These are phyloP conservation scores for Drosophila emarginata DNA, from an alignment of 2,888 invertebrate genomes.

Conservation along the genomic window DNA sequence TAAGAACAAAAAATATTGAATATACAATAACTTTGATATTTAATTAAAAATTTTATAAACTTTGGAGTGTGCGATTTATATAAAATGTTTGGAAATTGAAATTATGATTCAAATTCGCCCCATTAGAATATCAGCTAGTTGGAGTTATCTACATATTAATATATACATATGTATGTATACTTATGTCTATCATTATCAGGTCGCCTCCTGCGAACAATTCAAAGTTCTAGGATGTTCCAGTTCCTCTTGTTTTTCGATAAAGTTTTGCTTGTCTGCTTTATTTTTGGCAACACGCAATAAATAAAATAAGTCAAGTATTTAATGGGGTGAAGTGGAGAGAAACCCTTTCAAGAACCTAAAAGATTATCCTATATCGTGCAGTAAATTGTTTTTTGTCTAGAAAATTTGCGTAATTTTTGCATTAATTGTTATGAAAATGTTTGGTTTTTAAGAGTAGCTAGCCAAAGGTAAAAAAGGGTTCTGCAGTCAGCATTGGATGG, in stretches of 20 bases:
- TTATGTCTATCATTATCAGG: no score
- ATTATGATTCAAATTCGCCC: no score
- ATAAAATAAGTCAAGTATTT: slow-evolving; percentile 45
- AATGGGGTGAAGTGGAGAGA: slow-evolving; percentile 8
- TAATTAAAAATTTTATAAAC: no score
- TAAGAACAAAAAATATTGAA: no score
- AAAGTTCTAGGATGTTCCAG: neutral
- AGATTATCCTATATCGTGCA: slow-evolving; percentile 30
- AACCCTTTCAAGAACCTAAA: slow-evolving; percentile 9
- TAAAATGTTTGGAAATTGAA: no score
- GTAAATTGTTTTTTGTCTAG: slow-evolving; percentile 49
- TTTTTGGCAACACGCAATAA: slow-evolving; percentile 73
- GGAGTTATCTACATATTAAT: no score
- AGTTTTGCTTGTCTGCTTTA: slow-evolving; percentile 35
- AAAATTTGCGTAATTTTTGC: slow-evolving; percentile 72
- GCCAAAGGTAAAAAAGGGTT: neutral
- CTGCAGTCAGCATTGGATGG: neutral
- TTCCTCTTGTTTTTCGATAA: neutral
- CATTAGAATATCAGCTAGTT: no score
- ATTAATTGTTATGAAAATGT: slow-evolving; percentile 68
- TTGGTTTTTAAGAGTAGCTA: slow-evolving; percentile 5
- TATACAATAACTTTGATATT: no score
- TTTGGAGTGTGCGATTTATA: no score
- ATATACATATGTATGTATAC: no score
- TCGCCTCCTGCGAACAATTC: no score